Conservation (phyloP, 2,888 invertebrate species). For the Papilio protenor region DNA sequence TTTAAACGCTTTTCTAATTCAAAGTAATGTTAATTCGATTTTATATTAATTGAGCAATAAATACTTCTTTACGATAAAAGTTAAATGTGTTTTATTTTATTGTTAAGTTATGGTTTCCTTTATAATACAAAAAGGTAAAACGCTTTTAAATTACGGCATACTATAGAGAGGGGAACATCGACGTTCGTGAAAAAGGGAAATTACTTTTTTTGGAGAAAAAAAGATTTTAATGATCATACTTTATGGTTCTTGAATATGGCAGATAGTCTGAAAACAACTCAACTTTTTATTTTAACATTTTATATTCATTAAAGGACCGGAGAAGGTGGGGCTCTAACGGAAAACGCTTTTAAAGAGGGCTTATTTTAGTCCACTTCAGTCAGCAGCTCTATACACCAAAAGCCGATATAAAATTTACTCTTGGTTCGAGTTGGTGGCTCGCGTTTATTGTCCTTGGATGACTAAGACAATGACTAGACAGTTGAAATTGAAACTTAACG, state of each 20-base stretch:
- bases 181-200: slow-evolving; percentile 5
- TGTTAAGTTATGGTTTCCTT: background rate
- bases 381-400: too few relatives aligned
- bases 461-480: too few relatives aligned
- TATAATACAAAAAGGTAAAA: background rate
- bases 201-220: slow-evolving; percentile 23
- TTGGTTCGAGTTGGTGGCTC: too few relatives aligned
- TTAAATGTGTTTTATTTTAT: background rate
- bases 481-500: too few relatives aligned
- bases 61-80: background rate
- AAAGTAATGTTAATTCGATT: too few relatives aligned
- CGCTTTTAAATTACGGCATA: slow-evolving; percentile 5
- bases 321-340: too few relatives aligned
- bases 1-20: too few relatives aligned
- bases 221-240: slow-evolving; percentile 19
- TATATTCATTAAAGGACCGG: background rate
- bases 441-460: too few relatives aligned
- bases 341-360: too few relatives aligned
- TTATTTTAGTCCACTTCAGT: too few relatives aligned
- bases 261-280: background rate
- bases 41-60: too few relatives aligned
- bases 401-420: too few relatives aligned
- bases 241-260: background rate
- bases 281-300: background rate
- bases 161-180: slow-evolving; percentile 14